Evolutionary conservation across 1,140 invertebrate species (phyloP).

Genomic region (Drosophila rhopaloa): DNA sequence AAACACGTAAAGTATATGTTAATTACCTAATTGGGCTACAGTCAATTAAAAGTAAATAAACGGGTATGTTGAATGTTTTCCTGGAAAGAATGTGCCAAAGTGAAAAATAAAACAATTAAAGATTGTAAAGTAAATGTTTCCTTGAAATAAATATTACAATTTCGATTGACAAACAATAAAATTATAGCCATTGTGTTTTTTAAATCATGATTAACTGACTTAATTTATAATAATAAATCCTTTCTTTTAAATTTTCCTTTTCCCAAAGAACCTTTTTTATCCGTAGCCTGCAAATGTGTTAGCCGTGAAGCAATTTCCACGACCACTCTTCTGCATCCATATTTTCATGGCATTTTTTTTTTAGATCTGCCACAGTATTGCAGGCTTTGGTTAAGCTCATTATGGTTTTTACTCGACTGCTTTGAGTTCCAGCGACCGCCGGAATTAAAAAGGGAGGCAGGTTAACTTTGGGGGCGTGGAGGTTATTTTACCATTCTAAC

Average conservation of each 20-base stretch:
- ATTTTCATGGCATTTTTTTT: too few relatives aligned
- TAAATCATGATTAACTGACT: too few relatives aligned
- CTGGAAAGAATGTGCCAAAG: too few relatives aligned
- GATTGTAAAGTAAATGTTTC: too few relatives aligned
- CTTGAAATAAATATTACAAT: too few relatives aligned
- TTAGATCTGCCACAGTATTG: not conserved
- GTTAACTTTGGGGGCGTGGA: not conserved
- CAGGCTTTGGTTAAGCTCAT: constrained; percentile 20
- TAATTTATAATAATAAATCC: too few relatives aligned
- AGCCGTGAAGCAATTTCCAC: not conserved
- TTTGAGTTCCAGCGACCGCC: not conserved
- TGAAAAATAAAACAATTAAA: too few relatives aligned
- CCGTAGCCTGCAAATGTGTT: too few relatives aligned
- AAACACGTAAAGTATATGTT: not conserved
- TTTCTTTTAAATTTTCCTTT: not conserved
- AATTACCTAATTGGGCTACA: too few relatives aligned
- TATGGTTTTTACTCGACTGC: constrained; percentile 8
- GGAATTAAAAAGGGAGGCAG: not conserved
- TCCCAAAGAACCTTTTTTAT: not conserved
- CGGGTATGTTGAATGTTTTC: too few relatives aligned
- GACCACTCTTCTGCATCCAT: not conserved
- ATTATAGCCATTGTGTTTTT: too few relatives aligned
- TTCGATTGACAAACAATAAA: too few relatives aligned
- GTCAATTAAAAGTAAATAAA: not conserved
- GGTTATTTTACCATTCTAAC: not conserved